A percentile compares a stretch with the other conserved stretches of the same genome.
Conservation (phyloP, 1,140 invertebrate species). For the Eriosoma lanigerum region DNA sequence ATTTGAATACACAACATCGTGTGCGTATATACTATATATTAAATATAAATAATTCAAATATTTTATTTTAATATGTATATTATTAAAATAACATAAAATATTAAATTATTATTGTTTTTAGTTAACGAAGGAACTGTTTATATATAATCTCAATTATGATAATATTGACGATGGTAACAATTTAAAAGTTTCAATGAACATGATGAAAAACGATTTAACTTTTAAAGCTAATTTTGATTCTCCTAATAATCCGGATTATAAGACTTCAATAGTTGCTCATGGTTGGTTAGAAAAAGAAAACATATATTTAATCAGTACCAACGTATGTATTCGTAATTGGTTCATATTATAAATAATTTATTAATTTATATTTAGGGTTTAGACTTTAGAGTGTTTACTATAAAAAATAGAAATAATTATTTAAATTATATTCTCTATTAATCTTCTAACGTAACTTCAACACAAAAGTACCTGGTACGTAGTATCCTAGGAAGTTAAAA, state of each 20-base stretch:
- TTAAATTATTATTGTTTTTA: constrained; percentile 12
- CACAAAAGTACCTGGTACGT: no score
- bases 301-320: background rate
- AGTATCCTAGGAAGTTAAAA: no score
- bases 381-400: no score
- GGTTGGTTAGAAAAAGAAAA: background rate
- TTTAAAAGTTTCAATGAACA: background rate
- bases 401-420: no score
- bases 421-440: no score
- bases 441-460: no score
- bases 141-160: background rate
- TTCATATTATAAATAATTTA: background rate
- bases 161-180: background rate
- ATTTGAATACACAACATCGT: background rate
- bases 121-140: background rate
- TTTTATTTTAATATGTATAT: background rate
- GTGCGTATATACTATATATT: background rate
- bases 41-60: background rate
- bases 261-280: background rate
- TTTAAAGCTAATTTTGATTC: background rate
- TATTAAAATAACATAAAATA: background rate
- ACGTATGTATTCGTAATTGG: background rate
- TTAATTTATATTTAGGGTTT: background rate
- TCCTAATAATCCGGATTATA: background rate
- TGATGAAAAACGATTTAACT: background rate